Percentiles rank a stretch among this genome's conserved stretches.
Conservation (phyloP, 2,888 invertebrate genomes). For the Drosophila macrospina region DNA sequence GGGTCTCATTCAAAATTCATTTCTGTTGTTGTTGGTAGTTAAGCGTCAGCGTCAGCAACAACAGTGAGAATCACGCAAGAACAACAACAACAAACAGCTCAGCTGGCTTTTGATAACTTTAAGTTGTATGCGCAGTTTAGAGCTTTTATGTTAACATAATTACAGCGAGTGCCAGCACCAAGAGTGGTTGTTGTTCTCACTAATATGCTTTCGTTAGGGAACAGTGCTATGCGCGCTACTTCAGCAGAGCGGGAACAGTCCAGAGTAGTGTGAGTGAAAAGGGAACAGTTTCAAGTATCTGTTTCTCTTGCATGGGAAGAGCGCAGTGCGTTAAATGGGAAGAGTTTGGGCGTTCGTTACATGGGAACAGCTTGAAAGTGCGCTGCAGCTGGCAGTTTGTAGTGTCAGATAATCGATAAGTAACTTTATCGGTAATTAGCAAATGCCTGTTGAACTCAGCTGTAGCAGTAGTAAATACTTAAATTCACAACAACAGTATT, state of each 20-base stretch:
- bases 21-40: constrained; percentile 31
- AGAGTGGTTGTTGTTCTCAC: neutral
- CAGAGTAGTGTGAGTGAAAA: neutral
- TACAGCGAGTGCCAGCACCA: constrained; percentile 11
- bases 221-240: neutral
- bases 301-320: neutral
- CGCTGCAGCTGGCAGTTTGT: no score
- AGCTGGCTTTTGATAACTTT: constrained; percentile 30
- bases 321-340: neutral
- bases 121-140: constrained; percentile 50
- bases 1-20: constrained; percentile 49
- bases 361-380: no score
- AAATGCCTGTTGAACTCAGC: no score
- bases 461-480: no score
- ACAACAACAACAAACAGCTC: constrained; percentile 16
- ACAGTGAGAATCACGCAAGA: constrained; percentile 15
- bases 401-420: no score
- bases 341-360: neutral
- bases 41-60: constrained; percentile 16
- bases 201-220: neutral
- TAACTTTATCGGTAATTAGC: no score
- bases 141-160: constrained; percentile 37
- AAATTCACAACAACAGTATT: no score
- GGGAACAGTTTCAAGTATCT: neutral
- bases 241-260: neutral